These are phyloP conservation scores for Meloidogyne hapla DNA, from an alignment of 1,140 invertebrate genomes.

Conservation along the genomic window DNA sequence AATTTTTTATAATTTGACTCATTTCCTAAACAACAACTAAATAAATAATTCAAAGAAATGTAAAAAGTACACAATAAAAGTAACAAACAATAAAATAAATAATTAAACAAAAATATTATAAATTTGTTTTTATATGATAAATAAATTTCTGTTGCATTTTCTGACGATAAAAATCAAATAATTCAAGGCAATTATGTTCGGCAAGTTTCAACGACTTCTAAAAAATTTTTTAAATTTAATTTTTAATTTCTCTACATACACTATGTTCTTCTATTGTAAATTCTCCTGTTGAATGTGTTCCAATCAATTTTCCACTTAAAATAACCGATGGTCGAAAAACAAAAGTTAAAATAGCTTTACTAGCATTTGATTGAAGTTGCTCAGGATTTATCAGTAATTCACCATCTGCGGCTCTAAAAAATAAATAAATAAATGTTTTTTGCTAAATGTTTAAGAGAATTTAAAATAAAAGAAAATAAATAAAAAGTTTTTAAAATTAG, in stretches of 20 bases:
- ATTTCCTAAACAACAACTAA: too few species aligned
- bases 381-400: not conserved
- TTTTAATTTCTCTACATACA: not conserved
- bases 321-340: constrained; percentile 38
- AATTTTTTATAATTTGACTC: too few species aligned
- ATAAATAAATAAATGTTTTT: not conserved
- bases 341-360: constrained; percentile 33
- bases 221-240: not conserved
- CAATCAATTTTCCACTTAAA: constrained; percentile 20
- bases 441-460: too few species aligned
- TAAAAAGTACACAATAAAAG: not conserved
- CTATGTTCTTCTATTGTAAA: constrained; percentile 24
- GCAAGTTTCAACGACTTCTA: constrained; percentile 36
- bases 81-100: not conserved
- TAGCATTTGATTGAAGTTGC: not conserved
- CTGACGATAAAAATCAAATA: constrained; percentile 43
- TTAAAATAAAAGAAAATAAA: too few species aligned
- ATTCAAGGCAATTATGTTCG: constrained; percentile 12
- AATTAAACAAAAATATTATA: not conserved
- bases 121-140: constrained; percentile 14
- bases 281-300: constrained; percentile 10
- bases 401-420: not conserved
- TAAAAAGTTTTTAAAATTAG: too few species aligned
- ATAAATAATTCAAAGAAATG: too few species aligned
- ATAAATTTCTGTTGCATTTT: constrained; percentile 43